A percentile compares a stretch with the other conserved stretches of the same genome.
Evolutionary conservation across 1,140 invertebrate species (phyloP).

Genomic region (Pentalonia nigronervosa): DNA sequence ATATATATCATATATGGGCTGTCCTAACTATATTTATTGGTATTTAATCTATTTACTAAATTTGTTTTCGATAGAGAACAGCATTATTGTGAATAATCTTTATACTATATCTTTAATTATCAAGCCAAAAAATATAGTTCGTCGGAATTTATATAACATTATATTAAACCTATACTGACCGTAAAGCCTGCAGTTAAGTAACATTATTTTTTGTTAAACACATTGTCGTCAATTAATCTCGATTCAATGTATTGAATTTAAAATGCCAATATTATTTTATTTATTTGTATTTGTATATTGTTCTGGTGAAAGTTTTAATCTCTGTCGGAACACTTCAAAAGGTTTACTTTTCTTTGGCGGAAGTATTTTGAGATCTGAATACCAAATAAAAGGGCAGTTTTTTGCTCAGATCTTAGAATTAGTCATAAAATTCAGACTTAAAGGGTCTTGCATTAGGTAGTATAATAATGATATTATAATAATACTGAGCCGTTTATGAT

Average conservation of each 20-base stretch:
- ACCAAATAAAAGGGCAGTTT: constrained; percentile 12
- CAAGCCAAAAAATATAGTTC: background rate
- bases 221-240: background rate
- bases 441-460: constrained; percentile 15
- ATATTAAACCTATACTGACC: background rate
- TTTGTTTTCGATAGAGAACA: background rate
- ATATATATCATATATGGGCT: background rate
- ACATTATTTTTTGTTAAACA: background rate
- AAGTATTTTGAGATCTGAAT: background rate
- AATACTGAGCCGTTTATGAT: background rate
- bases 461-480: background rate
- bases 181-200: background rate
- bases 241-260: background rate
- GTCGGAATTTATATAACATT: background rate
- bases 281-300: background rate
- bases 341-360: constrained; percentile 32
- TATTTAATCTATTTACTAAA: background rate
- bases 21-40: background rate
- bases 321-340: constrained; percentile 44
- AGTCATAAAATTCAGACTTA: constrained; percentile 34
- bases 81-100: background rate
- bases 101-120: background rate
- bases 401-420: constrained; percentile 42
- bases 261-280: constrained; percentile 7
- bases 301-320: constrained; percentile 18